Evolutionary conservation across 2,888 invertebrate genomes (phyloP), one percentile per base, ranked within the genome.

Genomic region (Rosalia funebris): DNA sequence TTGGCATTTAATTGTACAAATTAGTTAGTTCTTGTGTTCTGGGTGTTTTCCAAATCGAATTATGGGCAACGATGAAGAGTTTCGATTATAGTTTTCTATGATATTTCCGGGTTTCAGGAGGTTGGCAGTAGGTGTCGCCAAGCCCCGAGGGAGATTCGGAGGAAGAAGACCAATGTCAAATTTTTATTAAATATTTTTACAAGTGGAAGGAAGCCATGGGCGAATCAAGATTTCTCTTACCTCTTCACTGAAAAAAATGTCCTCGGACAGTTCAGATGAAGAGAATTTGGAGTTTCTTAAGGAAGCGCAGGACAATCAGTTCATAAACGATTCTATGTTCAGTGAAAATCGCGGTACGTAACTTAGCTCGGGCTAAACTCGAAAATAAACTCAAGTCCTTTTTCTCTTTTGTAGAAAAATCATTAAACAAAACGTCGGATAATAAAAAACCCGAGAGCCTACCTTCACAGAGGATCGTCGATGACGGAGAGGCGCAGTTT

Each of bases 281-380:
- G 80, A 80, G 68, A 72, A 77, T 66, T 60, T 76, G 17, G 68
- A 71, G 9, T 63, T 71, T 53, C 58, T 80, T 12, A 69, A 73
- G 72, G 86, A 86, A 73, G 84, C 83, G 2, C 81, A 85, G 1
- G 86, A 86, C 68, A 71, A 67, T 15, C 78, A 84, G 31, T 86
- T 87, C 69, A 80, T 74, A 67, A 83, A 68, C 72, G 82, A 79
- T 75, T 77, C 58, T 64, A 77, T 75, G 76, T 80, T 63, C 58
- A 73, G 47, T 58, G 61, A 68, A 31, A 66, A 56, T 45, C 34
- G 55, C 42, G 57, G 71, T 72, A 66, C 64, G 52, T 63, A 47
- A 11, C 42, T 53, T 54, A 37, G 41, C 55, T 42, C 14, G 20
- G 32, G 9, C 44, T 14, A 45, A n/a, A 36, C 36, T 32, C 57